Evolutionary conservation across 2,888 invertebrate genomes (phyloP).

Genomic region (Geotrupes spiniger): DNA sequence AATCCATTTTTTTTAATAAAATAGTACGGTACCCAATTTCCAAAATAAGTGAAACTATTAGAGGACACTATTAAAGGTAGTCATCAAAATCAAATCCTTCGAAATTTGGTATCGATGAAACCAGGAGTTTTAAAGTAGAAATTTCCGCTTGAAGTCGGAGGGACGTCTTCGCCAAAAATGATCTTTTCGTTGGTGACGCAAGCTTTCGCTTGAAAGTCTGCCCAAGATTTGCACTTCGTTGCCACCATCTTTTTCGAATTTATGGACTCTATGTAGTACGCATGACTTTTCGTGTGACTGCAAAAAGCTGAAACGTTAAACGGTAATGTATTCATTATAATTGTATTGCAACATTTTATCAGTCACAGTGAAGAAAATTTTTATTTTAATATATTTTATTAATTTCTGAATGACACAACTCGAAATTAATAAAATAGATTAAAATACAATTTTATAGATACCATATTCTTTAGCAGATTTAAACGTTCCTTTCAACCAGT

Average conservation of each 20-base stretch:
- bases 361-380: no score
- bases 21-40: no score
- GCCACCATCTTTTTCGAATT: slow-evolving; percentile 18
- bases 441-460: no score
- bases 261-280: slow-evolving; percentile 26
- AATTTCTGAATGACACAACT: neutral
- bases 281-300: slow-evolving; percentile 26
- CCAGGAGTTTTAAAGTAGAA: slow-evolving; percentile 31
- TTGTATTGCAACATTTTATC: no score
- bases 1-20: no score
- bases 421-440: no score
- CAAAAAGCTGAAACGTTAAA: slow-evolving; percentile 24
- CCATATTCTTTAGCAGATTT: no score
- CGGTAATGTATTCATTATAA: no score
- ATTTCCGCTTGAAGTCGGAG: slow-evolving; percentile 26
- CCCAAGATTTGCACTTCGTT: slow-evolving; percentile 22
- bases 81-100: no score
- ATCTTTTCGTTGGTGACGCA: slow-evolving; percentile 21
- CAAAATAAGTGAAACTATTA: no score
- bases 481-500: neutral
- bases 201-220: slow-evolving; percentile 14
- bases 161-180: slow-evolving; percentile 30
- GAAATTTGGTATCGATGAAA: neutral
- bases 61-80: no score
- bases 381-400: neutral